A percentile compares a stretch with the other conserved stretches of the same genome.
These are phyloP conservation scores for Laticauda colubrina DNA, from an alignment of 2,113 vertebrate species.

Conservation along the genomic window DNA sequence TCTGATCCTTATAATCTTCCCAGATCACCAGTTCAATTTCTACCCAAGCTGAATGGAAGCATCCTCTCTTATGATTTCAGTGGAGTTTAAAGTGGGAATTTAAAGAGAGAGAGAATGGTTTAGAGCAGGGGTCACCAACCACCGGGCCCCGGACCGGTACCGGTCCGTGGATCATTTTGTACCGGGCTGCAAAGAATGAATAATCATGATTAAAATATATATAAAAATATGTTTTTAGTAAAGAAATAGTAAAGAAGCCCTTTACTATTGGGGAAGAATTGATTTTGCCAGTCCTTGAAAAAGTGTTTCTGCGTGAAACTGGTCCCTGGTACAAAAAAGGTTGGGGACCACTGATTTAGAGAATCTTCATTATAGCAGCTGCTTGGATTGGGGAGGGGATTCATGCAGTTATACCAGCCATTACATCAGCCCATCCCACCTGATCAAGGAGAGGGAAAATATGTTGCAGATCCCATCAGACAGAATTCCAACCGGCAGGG, in stretches of 20 bases:
- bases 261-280: too few relatives aligned
- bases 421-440: neutral
- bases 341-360: neutral
- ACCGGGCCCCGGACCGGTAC: too few relatives aligned
- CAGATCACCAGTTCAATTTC: neutral
- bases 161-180: too few relatives aligned
- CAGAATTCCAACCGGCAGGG: neutral
- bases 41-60: neutral
- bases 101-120: too few relatives aligned
- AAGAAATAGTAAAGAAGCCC: too few relatives aligned
- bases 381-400: neutral
- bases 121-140: too few relatives aligned
- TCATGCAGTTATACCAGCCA: neutral
- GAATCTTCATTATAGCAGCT: neutral
- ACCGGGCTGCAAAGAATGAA: too few relatives aligned
- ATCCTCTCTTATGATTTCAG: neutral
- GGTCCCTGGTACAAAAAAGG: too few relatives aligned
- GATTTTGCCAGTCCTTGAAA: too few relatives aligned
- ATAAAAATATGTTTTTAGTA: too few relatives aligned
- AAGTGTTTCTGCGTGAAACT: too few relatives aligned
- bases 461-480: neutral
- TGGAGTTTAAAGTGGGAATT: neutral
- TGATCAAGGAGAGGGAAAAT: neutral
- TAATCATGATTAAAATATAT: too few relatives aligned
- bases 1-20: neutral